Evolutionary conservation across 2,113 vertebrate genomes (phyloP).

Genomic region (Accipiter virgatus): DNA sequence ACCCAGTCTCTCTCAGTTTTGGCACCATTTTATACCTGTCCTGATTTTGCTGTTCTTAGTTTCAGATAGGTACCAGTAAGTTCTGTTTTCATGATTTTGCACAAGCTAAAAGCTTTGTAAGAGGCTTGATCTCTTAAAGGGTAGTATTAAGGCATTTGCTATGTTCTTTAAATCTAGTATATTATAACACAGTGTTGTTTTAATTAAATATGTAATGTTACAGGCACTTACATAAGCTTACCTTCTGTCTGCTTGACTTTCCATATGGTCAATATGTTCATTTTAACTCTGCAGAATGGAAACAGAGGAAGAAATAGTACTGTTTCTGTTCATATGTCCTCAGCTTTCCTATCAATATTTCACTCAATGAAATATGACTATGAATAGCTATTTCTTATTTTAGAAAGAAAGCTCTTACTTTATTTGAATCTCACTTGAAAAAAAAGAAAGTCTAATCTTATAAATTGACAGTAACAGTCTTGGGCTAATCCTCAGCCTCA

Average conservation of each 20-base stretch:
- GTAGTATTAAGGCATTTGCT: not conserved
- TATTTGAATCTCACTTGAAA: not conserved
- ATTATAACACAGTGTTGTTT: not conserved
- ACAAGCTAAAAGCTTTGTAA: not conserved
- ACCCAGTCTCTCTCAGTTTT: not conserved
- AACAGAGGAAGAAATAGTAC: not conserved
- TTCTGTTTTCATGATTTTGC: not conserved
- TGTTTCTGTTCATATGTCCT: not conserved
- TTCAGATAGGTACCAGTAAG: not conserved
- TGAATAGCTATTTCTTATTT: not conserved
- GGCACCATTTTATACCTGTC: not conserved
- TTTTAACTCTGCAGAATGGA: not conserved
- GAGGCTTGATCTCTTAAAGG: not conserved
- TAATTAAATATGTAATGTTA: not conserved
- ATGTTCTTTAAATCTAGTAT: not conserved
- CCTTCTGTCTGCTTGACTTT: not conserved
- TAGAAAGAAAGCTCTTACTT: not conserved
- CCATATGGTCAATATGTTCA: not conserved
- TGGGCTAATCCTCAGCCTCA: not conserved
- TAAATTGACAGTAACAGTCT: not conserved
- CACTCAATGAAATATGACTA: not conserved
- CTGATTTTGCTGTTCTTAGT: not conserved
- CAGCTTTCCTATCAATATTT: not conserved
- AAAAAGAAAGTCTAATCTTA: not conserved
- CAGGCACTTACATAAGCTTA: not conserved